Evolutionary conservation across 2,113 vertebrate genomes (phyloP), one percentile per base, ranked within the genome.

Genomic region (Catharus minimus): DNA sequence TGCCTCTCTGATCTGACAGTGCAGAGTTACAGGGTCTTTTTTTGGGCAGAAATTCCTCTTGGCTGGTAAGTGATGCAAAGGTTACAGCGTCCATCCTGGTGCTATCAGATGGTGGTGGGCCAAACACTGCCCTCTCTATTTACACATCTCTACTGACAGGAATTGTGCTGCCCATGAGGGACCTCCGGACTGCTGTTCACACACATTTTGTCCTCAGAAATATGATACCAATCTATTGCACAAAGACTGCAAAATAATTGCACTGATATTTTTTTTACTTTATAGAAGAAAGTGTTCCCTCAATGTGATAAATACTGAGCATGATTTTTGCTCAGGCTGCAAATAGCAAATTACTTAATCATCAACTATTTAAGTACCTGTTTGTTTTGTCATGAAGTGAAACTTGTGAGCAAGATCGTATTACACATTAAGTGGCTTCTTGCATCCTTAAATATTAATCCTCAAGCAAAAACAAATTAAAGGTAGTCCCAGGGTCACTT

Each of bases 291-390:
- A 84, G 73, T 57, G 81, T 94, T 95, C 89, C 69, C 41, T 65
- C 26, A 57, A 23, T 17, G 61, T 72, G 81, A 78, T 56, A 83
- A 88, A 71, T 46, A 68, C 65, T 5, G 53, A 92, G 27, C 57
- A 36, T 0, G 24, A 82, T 65, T 95, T 88, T 74, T 83, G 80
- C 77, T 90, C 20, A 26, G 77, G 33, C 77, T 84, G 46, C 74
- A 93, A 95, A 92, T 53, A 93, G 81, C 53, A 79, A 74, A 84
- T 86, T 86, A 90, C 86, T 86, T 84, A 93, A 93, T 94, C 77
- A 86, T n/a, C 74, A 86, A 22, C 92, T 89, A 90, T 84, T 90
- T 89, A 92, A 90, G 49, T 86, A 95, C 77, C 65, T 81, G 77
- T 56, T 95, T 92, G 89, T 77, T 94, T 94, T 74, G 73, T 53